Percentiles rank a stretch among this genome's conserved stretches.
Evolutionary conservation across 2,113 vertebrate species (phyloP).

Genomic region (Balaenoptera acutorostrata): DNA sequence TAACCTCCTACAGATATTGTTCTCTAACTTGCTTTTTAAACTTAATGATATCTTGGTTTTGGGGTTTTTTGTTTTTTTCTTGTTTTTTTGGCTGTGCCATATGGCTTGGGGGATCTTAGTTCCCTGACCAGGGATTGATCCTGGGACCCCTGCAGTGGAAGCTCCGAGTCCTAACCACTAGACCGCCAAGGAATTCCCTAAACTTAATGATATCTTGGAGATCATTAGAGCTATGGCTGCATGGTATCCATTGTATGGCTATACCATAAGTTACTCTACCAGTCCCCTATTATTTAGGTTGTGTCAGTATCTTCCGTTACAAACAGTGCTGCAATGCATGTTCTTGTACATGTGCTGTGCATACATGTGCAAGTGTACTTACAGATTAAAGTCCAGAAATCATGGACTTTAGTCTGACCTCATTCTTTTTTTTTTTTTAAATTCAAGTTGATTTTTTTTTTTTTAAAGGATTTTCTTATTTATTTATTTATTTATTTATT

Average conservation of each 20-base stretch:
- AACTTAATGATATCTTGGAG: background rate
- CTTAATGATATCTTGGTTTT: background rate
- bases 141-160: background rate
- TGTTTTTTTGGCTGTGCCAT: background rate
- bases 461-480: too few relatives aligned
- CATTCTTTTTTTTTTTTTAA: too few relatives aligned
- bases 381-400: background rate
- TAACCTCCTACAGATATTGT: background rate
- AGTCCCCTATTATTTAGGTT: background rate
- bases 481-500: too few relatives aligned
- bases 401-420: background rate
- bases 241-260: background rate
- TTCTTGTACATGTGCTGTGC: background rate
- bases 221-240: background rate
- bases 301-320: background rate
- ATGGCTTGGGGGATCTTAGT: background rate
- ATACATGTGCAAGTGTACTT: background rate
- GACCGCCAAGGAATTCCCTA: background rate
- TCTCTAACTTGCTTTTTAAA: background rate
- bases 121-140: background rate
- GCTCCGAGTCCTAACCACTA: background rate
- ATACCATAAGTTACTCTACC: background rate
- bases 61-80: background rate
- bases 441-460: too few relatives aligned
- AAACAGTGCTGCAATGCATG: background rate